These are phyloP conservation scores for Linnaemya tessellans DNA, from an alignment of 2,888 invertebrate genomes.

Conservation along the genomic window DNA sequence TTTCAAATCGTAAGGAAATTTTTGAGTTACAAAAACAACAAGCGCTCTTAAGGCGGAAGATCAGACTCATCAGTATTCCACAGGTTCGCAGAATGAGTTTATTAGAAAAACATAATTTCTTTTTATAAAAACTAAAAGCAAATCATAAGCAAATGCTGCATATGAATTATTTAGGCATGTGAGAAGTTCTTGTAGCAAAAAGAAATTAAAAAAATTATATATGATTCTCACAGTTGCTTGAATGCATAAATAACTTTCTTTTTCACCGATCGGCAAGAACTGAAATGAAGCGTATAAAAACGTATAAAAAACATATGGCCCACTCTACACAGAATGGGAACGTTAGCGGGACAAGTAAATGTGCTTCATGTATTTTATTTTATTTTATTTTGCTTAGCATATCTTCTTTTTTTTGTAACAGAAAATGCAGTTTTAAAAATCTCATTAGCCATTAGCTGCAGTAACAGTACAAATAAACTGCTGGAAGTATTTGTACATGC, in stretches of 20 bases:
- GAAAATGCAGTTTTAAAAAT: background rate
- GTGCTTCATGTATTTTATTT: background rate
- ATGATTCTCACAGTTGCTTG: constrained; percentile 24
- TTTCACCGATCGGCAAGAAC: constrained; percentile 42
- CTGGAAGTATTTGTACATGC: background rate
- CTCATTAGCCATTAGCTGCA: background rate
- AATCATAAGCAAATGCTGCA: constrained; percentile 41
- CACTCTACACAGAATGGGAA: constrained; percentile 31
- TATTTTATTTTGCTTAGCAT: too few relatives aligned
- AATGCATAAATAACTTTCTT: constrained; percentile 54
- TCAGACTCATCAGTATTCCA: constrained; percentile 20
- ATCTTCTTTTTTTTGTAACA: background rate
- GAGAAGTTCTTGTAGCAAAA: background rate
- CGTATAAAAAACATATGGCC: background rate
- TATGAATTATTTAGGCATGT: background rate
- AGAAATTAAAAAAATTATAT: background rate
- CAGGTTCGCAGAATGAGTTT: constrained; percentile 45
- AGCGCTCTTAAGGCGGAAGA: constrained; percentile 37
- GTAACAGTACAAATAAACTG: background rate
- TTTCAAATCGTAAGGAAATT: constrained; percentile 25
- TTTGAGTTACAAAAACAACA: background rate
- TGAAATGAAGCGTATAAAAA: background rate
- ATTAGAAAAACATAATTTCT: constrained; percentile 22
- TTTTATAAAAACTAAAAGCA: constrained; percentile 32
- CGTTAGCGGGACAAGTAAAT: constrained; percentile 33